These are phyloP conservation scores for Onchidella celtica DNA, from an alignment of 2,888 invertebrate species.

Conservation along the genomic window DNA sequence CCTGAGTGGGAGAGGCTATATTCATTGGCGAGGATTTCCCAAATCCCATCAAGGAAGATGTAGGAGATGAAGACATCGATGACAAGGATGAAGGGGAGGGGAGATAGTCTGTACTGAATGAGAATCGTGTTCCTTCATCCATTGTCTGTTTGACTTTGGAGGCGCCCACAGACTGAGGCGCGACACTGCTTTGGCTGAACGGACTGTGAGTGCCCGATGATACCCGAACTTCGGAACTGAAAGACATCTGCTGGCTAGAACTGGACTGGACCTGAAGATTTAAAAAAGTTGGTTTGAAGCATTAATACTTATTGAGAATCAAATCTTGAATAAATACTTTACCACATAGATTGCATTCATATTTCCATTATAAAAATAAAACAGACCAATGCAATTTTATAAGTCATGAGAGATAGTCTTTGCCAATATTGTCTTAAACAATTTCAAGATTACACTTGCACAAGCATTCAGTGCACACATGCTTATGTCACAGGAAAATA, in stretches of 20 bases:
- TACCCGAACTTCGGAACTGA: constrained; percentile 14
- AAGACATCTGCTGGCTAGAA: constrained; percentile 21
- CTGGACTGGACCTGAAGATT: constrained; percentile 1
- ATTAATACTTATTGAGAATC: not conserved
- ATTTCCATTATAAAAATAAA: too few species aligned
- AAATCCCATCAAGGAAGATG: constrained; percentile 12
- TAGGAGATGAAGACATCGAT: constrained; percentile 25
- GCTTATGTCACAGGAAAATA: too few species aligned
- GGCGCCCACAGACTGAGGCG: not conserved
- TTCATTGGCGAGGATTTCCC: constrained; percentile 23
- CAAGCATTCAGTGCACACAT: too few species aligned
- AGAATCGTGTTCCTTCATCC: constrained; percentile 28
- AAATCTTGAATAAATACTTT: too few species aligned
- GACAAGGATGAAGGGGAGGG: constrained; percentile 21
- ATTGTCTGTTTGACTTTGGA: not conserved
- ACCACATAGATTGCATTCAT: too few species aligned
- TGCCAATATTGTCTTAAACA: too few species aligned
- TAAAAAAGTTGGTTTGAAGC: not conserved
- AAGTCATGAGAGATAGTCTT: too few species aligned
- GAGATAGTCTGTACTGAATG: constrained; percentile 23
- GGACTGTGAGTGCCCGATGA: not conserved
- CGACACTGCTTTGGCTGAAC: not conserved
- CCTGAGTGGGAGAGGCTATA: constrained; percentile 10
- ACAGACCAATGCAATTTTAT: too few species aligned
- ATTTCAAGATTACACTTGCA: too few species aligned